Evolutionary conservation across 2,113 vertebrate species (phyloP).

Genomic region (Ascaphus truei): DNA sequence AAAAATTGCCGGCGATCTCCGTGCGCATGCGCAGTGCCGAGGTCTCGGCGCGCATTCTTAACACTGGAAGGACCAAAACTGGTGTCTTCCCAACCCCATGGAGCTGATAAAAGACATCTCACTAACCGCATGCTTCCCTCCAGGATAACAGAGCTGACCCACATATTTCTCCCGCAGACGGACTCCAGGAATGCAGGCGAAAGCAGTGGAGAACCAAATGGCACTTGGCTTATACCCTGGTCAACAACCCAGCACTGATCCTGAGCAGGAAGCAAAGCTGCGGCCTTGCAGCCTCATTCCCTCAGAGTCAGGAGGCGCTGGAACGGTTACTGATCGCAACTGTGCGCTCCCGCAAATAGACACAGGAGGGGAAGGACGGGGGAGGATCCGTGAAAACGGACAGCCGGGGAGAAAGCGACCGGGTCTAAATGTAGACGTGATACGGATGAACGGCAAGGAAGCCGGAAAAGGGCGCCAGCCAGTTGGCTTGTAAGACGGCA

Average conservation of each 20-base stretch:
- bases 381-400: background rate
- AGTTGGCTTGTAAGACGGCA: too few species aligned
- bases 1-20: too few species aligned
- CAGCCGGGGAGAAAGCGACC: background rate
- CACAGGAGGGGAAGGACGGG: background rate
- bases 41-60: too few species aligned
- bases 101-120: background rate
- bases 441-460: background rate
- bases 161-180: background rate
- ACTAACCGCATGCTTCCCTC: too few species aligned
- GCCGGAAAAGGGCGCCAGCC: background rate
- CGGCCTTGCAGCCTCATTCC: background rate
- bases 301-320: background rate
- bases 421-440: background rate
- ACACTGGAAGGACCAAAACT: too few species aligned
- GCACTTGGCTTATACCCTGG: constrained; percentile 18
- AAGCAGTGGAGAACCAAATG: constrained; percentile 7
- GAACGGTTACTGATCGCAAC: background rate
- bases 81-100: too few species aligned
- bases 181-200: background rate
- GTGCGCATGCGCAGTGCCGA: too few species aligned
- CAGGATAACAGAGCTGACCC: too few species aligned
- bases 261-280: background rate
- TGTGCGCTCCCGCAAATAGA: background rate
- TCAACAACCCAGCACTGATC: constrained; percentile 22